Evolutionary conservation across 2,888 invertebrate species (phyloP).

Genomic region (Acleris sparsana): DNA sequence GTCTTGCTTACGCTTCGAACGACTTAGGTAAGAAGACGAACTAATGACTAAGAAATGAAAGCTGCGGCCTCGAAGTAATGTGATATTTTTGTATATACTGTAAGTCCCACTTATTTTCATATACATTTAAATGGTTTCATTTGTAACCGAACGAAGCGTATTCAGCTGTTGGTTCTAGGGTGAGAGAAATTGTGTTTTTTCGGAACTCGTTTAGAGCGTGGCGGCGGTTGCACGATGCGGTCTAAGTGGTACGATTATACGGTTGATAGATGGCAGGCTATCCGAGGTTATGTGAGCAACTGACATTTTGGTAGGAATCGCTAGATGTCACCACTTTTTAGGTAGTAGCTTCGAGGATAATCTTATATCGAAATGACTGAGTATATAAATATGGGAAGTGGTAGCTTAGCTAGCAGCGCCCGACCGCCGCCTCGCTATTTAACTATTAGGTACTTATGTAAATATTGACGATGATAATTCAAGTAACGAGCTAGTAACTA

Average conservation of each 20-base stretch:
- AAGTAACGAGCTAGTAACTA: slow-evolving; percentile 66
- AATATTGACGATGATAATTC: slow-evolving; percentile 70
- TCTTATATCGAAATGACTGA: no score
- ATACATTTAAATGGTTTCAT: slow-evolving; percentile 82
- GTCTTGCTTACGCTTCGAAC: slow-evolving; percentile 74
- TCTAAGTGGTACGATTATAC: background rate
- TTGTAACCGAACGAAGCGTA: slow-evolving; percentile 74
- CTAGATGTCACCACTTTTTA: background rate
- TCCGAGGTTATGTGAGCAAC: background rate
- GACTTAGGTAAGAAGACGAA: slow-evolving; percentile 77
- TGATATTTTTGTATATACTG: slow-evolving; percentile 84
- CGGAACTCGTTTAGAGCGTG: slow-evolving; percentile 53
- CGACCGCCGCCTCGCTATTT: slow-evolving; percentile 48
- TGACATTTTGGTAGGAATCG: slow-evolving; percentile 8
- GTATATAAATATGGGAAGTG: background rate
- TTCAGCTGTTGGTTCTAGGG: slow-evolving; percentile 60
- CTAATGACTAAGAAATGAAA: slow-evolving; percentile 80
- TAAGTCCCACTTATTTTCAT: slow-evolving; percentile 83
- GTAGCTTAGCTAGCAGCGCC: slow-evolving; percentile 22
- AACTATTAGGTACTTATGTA: slow-evolving; percentile 75
- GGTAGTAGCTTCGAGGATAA: no score
- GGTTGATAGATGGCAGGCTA: slow-evolving; percentile 25
- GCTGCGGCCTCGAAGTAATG: slow-evolving; percentile 84
- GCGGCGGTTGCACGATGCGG: slow-evolving; percentile 18
- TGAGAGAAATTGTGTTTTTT: slow-evolving; percentile 54